Evolutionary conservation across 2,797 vertebrate genomes (phyloP), one percentile per base, ranked within the genome.

Genomic region (Dryobates pubescens): DNA sequence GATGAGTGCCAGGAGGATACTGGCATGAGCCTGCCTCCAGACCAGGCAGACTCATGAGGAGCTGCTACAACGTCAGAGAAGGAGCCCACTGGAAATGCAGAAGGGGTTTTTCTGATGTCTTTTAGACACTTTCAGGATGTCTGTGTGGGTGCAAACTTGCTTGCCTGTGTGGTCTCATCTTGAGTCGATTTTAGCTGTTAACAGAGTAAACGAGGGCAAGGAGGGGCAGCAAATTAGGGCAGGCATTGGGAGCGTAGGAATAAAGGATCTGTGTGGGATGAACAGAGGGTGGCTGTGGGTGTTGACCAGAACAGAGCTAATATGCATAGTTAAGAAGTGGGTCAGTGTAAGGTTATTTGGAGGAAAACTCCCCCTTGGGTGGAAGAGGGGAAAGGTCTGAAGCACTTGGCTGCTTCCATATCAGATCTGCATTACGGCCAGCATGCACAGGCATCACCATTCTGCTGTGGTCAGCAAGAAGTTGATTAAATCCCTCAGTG

Each of bases 401-500:
- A n/a, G 77, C 1, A 1, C 32, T 56, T 18, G 19, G 32, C 45
- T 24, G 34, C 23, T 58, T 3, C 62, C 9, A 45, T 41, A 1
- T 2, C 62, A 59, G 62, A 45, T 9, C 34, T 8, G 29, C 13
- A 0, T 30, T 36, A 62, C 61, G 34, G 78, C 1, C 9, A 5
- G 58, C 27, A 20, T 5, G 32, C 1, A 2, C 0, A 7, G 71
- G 59, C 54, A 7, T 8, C 4, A 6, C 62, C 1, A 0, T 86
- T 89, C 43, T 77, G 77, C 78, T 86, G 70, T 18, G 79, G 24
- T 58, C 81, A 93, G 88, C 77, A 49, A 3, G 36, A 7, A 18
- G 29, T 34, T 74, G 85, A 27, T n/a, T 10, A 54, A 89, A 57
- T 59, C 83, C 23, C 32, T 15, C 76, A 5, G 43, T 3, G 13